Conservation (phyloP, 2,888 invertebrate genomes). For the Scaptomyza flava region DNA sequence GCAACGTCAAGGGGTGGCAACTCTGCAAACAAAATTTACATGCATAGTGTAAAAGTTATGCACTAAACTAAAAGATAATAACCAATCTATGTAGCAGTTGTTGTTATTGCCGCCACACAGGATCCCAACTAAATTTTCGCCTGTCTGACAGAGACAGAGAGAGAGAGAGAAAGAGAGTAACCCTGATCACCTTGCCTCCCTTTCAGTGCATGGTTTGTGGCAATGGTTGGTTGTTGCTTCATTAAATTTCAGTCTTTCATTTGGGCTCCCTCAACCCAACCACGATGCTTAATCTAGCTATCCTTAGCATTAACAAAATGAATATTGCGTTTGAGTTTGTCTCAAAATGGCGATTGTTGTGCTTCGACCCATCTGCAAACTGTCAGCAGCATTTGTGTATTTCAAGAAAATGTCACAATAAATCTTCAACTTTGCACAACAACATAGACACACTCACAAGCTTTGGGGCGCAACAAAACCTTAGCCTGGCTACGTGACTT, state of each 20-base stretch:
- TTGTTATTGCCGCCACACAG: constrained; percentile 22
- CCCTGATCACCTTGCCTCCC: background rate
- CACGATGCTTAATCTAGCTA: background rate
- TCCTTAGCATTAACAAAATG: constrained; percentile 14
- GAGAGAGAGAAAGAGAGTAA: background rate
- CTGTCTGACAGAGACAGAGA: background rate
- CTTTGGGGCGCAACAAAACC: constrained; percentile 5
- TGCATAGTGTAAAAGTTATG: constrained; percentile 75
- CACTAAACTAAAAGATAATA: constrained; percentile 73
- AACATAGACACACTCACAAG: constrained; percentile 20
- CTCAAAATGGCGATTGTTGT: constrained; percentile 33
- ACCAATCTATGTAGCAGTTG: constrained; percentile 62
- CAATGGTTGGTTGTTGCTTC: constrained; percentile 52
- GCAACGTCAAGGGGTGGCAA: constrained; percentile 26
- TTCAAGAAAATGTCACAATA: constrained; percentile 72
- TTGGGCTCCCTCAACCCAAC: constrained; percentile 18
- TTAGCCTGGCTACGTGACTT: constrained; percentile 70
- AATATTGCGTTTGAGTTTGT: constrained; percentile 2
- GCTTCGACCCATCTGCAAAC: constrained; percentile 15
- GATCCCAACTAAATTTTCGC: constrained; percentile 30
- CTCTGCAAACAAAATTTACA: constrained; percentile 64
- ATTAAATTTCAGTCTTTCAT: constrained; percentile 64
- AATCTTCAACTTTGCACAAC: constrained; percentile 63
- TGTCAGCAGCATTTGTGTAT: constrained; percentile 45
- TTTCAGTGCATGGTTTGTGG: constrained; percentile 15